Base-by-base conservation (phyloP, 2,888 invertebrate genomes). In the Megastigmus dorsalis region DNA sequence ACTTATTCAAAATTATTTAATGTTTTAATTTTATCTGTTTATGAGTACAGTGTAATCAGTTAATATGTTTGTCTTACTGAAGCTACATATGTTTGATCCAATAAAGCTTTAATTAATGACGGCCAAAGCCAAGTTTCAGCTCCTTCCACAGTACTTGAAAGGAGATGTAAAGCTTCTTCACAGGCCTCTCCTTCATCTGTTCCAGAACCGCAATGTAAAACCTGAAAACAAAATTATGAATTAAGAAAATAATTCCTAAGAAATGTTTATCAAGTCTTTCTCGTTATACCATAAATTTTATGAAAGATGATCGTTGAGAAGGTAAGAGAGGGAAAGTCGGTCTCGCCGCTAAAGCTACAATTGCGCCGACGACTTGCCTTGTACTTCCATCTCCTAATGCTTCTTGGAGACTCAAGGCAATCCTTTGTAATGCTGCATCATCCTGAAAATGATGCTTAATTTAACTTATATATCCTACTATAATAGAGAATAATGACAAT, bases 41-140 rank as follows among this genome's bases (percentile, higher is more conserved):
- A n/a, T n/a, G n/a, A n/a, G n/a, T n/a, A n/a, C n/a, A n/a, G n/a
- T n/a, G n/a, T n/a, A n/a, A n/a, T n/a, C n/a, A n/a, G n/a, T n/a
- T n/a, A n/a, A n/a, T n/a, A n/a, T n/a, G n/a, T n/a, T n/a, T n/a
- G n/a, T n/a, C 55, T 76, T 81, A 84, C 84, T 7, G 85, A 84
- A 28, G 80, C 68, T 3, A 65, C 63, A 57, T 80, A 85, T 7
- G 79, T 72, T 15, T 80, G 76, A 76, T 86, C 86, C 9, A 85
- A 62, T 38, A 87, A 78, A 20, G 83, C 79, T 41, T 80, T 80
- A 18, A 86, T 80, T 20, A 87, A 76, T 20, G 81, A 80, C n/a
- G 86, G 84, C 86, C 86, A 87, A 1, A 87, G 79, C 86, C 86
- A 87, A 52, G 45, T 82, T 74, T 87, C 86, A 1, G 83, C 84